phyloP scores from a whole-genome alignment of 1,140 invertebrate genomes.

The Musca vetustissima region DNA sequence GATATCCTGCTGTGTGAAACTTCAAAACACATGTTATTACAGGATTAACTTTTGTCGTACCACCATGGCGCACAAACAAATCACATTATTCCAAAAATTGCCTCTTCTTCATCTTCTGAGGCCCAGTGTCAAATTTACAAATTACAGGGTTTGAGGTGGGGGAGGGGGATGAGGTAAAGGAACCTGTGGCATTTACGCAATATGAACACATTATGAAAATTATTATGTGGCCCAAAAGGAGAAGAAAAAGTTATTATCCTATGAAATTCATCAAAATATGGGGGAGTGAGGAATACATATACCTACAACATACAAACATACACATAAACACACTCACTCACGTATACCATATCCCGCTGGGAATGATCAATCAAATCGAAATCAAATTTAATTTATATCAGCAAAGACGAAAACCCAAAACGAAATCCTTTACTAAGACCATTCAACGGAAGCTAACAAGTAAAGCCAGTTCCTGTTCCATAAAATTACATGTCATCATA shows the following conservation, averaged over 20 bases:
- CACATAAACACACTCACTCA: too few relatives aligned
- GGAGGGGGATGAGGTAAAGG: too few relatives aligned
- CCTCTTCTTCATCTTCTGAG: too few relatives aligned
- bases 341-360: constrained; percentile 40
- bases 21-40: constrained; percentile 25
- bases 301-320: constrained; percentile 1
- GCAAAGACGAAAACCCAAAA: background rate
- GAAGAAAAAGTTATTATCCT: background rate
- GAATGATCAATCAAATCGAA: constrained; percentile 52
- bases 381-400: constrained; percentile 44
- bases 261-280: background rate
- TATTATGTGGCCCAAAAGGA: background rate
- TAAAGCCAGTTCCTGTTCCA: too few relatives aligned
- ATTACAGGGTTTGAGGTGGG: too few relatives aligned
- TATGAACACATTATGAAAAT: constrained; percentile 20
- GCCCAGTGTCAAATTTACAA: too few relatives aligned
- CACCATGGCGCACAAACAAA: too few relatives aligned
- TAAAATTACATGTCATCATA: too few relatives aligned
- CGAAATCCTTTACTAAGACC: constrained; percentile 27
- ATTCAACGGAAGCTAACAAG: too few relatives aligned
- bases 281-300: background rate
- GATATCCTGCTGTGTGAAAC: constrained; percentile 23
- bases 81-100: too few relatives aligned
- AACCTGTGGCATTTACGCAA: constrained; percentile 11
- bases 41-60: constrained; percentile 16